Conservation (phyloP, 2,888 invertebrate species). For the Pristionchus maxplancki region DNA sequence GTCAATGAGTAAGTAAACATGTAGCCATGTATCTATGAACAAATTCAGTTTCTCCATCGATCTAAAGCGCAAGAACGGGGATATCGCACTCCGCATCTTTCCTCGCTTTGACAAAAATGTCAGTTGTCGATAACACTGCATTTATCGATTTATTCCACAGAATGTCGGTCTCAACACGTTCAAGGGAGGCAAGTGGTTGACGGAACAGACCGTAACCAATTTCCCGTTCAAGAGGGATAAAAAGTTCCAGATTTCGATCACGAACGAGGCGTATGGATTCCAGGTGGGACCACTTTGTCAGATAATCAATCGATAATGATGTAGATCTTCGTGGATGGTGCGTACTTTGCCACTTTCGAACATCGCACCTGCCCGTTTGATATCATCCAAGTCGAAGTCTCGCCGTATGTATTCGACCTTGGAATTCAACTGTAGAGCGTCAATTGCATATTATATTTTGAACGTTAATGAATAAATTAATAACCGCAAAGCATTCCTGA, state of each 20-base stretch:
- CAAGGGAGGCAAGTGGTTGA: too few species aligned
- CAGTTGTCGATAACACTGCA: too few species aligned
- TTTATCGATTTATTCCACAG: too few species aligned
- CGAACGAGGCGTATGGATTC: neutral
- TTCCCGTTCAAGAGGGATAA: neutral
- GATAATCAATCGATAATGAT: neutral
- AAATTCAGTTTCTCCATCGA: neutral
- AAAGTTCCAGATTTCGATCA: neutral
- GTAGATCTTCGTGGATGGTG: neutral
- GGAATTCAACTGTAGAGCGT: neutral
- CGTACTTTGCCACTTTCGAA: neutral
- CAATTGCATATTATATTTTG: too few species aligned
- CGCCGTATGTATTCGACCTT: neutral
- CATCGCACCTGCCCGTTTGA: neutral
- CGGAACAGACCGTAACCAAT: neutral
- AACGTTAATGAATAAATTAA: too few species aligned
- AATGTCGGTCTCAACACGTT: too few species aligned
- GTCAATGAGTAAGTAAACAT: too few species aligned
- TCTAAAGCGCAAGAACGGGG: neutral
- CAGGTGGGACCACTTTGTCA: neutral
- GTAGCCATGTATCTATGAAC: neutral
- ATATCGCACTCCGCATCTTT: neutral
- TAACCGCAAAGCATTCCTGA: too few species aligned
- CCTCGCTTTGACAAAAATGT: neutral
- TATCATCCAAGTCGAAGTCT: too few species aligned